A percentile compares a stretch with the other conserved stretches of the same genome.
phyloP scores from a whole-genome alignment of 2,113 vertebrate species.

The Gavialis gangeticus region DNA sequence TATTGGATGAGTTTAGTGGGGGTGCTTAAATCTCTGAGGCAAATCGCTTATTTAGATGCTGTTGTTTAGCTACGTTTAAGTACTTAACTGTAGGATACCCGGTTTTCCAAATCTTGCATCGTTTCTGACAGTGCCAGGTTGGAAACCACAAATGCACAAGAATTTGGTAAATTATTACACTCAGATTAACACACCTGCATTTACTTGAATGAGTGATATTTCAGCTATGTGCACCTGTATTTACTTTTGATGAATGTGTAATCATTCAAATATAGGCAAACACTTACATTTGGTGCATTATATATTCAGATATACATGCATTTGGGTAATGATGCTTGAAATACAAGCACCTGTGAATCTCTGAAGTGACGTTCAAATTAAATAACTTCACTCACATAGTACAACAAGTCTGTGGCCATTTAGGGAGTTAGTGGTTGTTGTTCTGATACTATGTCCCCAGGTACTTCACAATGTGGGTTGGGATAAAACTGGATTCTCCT shows the following conservation, averaged over 20 bases:
- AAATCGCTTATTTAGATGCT: not conserved
- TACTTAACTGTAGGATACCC: not conserved
- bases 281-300: not conserved
- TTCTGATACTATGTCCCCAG: not conserved
- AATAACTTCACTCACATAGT: not conserved
- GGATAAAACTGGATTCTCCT: not conserved
- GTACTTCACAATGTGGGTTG: not conserved
- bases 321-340: not conserved
- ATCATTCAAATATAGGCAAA: not conserved
- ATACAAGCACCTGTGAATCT: rapidly evolving
- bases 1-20: not conserved
- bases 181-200: not conserved
- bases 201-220: not conserved
- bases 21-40: not conserved
- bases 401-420: not conserved
- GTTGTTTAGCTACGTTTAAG: not conserved
- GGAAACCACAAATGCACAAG: not conserved
- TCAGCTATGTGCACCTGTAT: not conserved
- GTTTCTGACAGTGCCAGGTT: not conserved
- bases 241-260: not conserved
- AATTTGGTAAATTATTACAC: not conserved
- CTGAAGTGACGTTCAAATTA: not conserved
- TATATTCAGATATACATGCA: not conserved
- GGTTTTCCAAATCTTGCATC: not conserved
- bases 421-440: not conserved